Evolutionary conservation across 1,140 invertebrate species (phyloP).

Genomic region (Drosophila seguyi): DNA sequence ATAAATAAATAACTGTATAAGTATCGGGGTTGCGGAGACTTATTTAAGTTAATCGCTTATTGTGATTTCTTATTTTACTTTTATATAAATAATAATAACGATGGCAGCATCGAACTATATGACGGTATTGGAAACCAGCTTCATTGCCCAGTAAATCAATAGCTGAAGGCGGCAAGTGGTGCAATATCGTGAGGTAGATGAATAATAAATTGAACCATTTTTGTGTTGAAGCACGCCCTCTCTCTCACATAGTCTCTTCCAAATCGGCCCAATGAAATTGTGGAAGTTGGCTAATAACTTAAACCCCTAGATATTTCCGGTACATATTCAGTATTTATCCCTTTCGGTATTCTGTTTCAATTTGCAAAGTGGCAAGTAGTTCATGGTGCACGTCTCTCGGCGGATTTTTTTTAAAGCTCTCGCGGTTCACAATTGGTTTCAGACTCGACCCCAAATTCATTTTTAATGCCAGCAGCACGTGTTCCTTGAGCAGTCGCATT

Average conservation of each 20-base stretch:
- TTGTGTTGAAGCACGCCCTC: background rate
- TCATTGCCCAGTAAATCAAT: background rate
- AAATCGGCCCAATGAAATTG: background rate
- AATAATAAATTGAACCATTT: background rate
- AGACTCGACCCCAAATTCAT: conserved; percentile 7
- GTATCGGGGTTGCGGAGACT: background rate
- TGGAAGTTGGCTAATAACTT: background rate
- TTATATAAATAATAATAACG: background rate
- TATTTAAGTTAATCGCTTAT: background rate
- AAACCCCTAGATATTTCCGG: background rate
- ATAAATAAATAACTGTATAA: background rate
- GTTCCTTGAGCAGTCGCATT: background rate
- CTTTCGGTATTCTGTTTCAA: conserved; percentile 1
- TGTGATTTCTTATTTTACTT: background rate
- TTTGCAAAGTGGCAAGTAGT: conserved; percentile 10
- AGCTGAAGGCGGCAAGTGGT: background rate
- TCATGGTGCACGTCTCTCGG: background rate
- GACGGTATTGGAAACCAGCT: background rate
- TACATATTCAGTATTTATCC: background rate
- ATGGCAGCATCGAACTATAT: background rate
- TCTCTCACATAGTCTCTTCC: background rate
- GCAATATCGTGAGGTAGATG: background rate
- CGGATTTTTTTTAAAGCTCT: conserved; percentile 2
- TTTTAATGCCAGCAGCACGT: conserved; percentile 18
- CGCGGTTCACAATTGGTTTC: conserved; percentile 5